These are phyloP conservation scores for Cossypha heuglini DNA, from an alignment of 2,797 vertebrate species.

Conservation along the genomic window DNA sequence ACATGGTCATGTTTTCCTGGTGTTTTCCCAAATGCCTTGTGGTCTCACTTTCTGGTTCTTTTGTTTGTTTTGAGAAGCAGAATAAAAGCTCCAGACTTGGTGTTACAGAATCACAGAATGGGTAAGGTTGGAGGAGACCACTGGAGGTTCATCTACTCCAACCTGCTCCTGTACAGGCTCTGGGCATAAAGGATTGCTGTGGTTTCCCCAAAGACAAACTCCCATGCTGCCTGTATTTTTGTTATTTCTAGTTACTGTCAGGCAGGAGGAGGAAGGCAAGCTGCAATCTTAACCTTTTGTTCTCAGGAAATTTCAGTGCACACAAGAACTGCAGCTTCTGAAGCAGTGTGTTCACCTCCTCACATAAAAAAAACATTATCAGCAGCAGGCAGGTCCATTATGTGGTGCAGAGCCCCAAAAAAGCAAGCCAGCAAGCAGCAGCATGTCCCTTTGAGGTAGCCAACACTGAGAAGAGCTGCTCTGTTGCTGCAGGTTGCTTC, in stretches of 20 bases:
- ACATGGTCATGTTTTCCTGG: neutral
- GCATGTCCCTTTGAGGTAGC: neutral
- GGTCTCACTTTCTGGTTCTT: neutral
- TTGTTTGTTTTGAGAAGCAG: neutral
- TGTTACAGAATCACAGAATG: neutral
- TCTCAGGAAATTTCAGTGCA: neutral
- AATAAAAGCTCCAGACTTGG: neutral
- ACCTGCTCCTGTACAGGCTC: neutral
- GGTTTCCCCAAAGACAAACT: neutral
- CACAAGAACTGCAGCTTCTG: neutral
- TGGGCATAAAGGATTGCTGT: neutral
- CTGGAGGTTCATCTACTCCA: neutral
- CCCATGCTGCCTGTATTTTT: neutral
- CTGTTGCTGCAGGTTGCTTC: neutral
- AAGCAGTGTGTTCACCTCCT: neutral
- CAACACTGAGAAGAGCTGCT: neutral
- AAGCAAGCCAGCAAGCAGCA: neutral
- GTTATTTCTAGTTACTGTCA: neutral
- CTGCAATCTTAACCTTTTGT: neutral
- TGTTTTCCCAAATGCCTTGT: neutral
- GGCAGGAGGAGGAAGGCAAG: neutral
- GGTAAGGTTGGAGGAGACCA: neutral
- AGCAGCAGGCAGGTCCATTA: neutral
- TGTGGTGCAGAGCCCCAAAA: neutral
- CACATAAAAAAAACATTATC: neutral